Conservation (phyloP, 2,797 vertebrate genomes). For the Emydoidea blandingii region DNA sequence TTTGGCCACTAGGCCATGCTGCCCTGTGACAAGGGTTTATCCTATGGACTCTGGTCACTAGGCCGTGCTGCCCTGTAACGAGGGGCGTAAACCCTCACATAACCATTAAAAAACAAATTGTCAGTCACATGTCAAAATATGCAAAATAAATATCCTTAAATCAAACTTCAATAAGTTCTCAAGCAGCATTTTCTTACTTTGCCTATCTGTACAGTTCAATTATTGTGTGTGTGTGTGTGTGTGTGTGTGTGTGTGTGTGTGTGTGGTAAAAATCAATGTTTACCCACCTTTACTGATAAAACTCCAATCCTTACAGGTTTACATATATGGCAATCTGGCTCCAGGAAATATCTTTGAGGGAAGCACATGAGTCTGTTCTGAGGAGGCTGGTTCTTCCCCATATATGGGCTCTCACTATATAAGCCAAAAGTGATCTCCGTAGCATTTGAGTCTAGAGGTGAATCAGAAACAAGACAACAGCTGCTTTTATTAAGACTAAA, state of each 20-base stretch:
- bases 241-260: background rate
- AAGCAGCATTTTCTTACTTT: background rate
- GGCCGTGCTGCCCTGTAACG: no score
- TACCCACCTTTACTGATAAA: background rate
- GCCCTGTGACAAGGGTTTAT: no score
- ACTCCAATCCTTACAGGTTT: background rate
- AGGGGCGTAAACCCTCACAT: no score
- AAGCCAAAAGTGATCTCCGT: constrained; percentile 9
- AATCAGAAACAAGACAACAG: background rate
- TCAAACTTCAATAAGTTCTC: background rate
- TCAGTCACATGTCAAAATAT: background rate
- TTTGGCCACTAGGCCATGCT: no score
- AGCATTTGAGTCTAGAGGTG: background rate
- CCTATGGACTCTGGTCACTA: no score
- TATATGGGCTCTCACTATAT: constrained; percentile 47
- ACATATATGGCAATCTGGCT: constrained; percentile 51
- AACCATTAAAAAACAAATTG: background rate
- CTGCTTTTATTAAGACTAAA: constrained; percentile 24
- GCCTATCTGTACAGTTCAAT: background rate
- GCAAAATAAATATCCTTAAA: background rate
- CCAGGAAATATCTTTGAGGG: constrained; percentile 49
- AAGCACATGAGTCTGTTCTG: constrained; percentile 46
- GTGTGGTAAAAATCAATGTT: background rate
- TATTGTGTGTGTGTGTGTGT: background rate
- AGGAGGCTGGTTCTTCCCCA: constrained; percentile 37